phyloP scores from a whole-genome alignment of 1,140 invertebrate species.

The Zaprionus camerounensis region DNA sequence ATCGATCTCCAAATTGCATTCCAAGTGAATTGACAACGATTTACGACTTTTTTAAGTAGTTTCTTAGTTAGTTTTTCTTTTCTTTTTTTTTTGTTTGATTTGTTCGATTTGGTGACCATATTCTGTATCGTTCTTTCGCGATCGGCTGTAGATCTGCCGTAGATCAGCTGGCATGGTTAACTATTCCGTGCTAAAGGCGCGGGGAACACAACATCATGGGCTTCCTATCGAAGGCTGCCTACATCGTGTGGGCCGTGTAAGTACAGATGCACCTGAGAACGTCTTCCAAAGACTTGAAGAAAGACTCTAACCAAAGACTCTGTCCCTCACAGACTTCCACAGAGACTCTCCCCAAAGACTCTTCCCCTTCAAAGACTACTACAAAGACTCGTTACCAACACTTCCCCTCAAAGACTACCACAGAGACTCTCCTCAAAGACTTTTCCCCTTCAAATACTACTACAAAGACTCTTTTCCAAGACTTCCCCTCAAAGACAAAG shows the following conservation, averaged over 20 bases:
- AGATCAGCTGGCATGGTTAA: slow-evolving; percentile 54
- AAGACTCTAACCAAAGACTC: too few species aligned
- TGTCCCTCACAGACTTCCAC: too few species aligned
- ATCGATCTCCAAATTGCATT: slow-evolving; percentile 18
- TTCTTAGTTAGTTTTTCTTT: background rate
- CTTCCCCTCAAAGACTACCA: too few species aligned
- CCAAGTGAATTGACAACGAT: background rate
- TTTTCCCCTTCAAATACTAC: too few species aligned
- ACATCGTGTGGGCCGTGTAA: slow-evolving; percentile 90
- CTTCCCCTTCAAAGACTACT: too few species aligned
- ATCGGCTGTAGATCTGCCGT: background rate
- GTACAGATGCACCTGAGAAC: slow-evolving; percentile 75
- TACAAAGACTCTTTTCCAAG: too few species aligned
- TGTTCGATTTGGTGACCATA: slow-evolving; percentile 3
- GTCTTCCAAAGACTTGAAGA: rapidly evolving
- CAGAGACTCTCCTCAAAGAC: too few species aligned
- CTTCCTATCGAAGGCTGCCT: slow-evolving; percentile 89
- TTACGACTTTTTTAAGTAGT: background rate
- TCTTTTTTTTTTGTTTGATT: slow-evolving; percentile 13
- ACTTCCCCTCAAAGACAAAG: too few species aligned
- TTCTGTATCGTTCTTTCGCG: background rate
- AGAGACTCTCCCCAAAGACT: too few species aligned
- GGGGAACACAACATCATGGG: slow-evolving; percentile 85
- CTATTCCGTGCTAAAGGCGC: slow-evolving; percentile 46
- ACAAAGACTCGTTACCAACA: too few species aligned